Conservation (phyloP, 1,140 invertebrate species). For the Eulimnadia texana region DNA sequence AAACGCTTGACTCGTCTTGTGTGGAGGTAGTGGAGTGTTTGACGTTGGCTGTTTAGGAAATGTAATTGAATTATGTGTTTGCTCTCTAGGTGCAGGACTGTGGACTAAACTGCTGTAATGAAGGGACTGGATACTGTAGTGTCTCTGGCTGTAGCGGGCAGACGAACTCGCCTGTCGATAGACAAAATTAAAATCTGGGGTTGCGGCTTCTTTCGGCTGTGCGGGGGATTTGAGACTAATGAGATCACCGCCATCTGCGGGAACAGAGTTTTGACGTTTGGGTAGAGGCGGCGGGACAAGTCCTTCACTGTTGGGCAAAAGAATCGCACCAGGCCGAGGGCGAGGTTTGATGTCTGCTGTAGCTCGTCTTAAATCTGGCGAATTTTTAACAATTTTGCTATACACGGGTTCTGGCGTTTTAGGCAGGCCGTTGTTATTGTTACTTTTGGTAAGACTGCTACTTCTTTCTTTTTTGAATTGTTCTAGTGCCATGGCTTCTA, state of each 20-base stretch:
- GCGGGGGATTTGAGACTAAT: constrained; percentile 4
- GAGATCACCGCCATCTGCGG: constrained; percentile 4
- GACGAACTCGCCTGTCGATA: neutral
- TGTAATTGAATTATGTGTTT: neutral
- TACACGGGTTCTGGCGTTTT: neutral
- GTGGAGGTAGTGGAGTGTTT: neutral
- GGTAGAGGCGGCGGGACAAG: constrained; percentile 1
- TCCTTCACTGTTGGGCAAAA: neutral
- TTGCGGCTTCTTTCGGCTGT: neutral
- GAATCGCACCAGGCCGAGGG: neutral
- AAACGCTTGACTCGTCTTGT: constrained; percentile 16
- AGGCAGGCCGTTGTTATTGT: neutral
- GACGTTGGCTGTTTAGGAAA: neutral
- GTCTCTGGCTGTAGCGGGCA: neutral
- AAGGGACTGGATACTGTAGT: constrained; percentile 3
- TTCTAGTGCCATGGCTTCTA: constrained; percentile 67
- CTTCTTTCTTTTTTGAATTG: constrained; percentile 36
- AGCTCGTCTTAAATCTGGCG: neutral
- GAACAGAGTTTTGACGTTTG: neutral
- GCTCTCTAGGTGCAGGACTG: neutral
- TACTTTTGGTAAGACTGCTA: neutral
- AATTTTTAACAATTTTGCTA: neutral
- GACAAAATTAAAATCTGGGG: neutral
- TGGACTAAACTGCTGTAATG: neutral
- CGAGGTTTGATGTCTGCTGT: constrained; percentile 3